Conservation (phyloP, 2,797 vertebrate genomes). For the Vireo griseus region DNA sequence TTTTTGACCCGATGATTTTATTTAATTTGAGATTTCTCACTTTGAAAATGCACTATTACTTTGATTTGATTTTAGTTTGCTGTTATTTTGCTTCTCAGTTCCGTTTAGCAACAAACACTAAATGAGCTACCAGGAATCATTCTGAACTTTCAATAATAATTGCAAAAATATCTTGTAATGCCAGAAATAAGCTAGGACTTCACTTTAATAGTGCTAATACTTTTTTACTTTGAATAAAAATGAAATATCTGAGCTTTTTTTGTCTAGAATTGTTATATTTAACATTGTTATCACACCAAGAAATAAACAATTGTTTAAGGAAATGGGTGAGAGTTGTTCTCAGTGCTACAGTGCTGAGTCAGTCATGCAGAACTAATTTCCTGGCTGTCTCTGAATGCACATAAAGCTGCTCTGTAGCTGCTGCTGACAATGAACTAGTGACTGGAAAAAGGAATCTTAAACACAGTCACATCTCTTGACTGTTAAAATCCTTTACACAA, state of each 20-base stretch:
- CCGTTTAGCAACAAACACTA: neutral
- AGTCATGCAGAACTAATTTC: slow-evolving; percentile 83
- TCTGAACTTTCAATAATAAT: neutral
- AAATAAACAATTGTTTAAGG: slow-evolving; percentile 77
- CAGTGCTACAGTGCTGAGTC: slow-evolving; percentile 68
- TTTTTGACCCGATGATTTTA: slow-evolving; percentile 4
- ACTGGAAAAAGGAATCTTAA: slow-evolving; percentile 80
- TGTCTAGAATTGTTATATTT: slow-evolving; percentile 42
- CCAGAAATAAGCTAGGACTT: neutral
- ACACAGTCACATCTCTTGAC: slow-evolving; percentile 81
- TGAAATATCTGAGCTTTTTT: neutral
- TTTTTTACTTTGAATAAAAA: slow-evolving; percentile 6
- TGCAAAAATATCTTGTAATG: neutral
- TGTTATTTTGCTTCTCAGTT: neutral
- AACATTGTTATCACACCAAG: slow-evolving; percentile 68
- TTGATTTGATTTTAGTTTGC: neutral
- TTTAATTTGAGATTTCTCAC: slow-evolving; percentile 24
- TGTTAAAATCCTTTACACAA: slow-evolving; percentile 79
- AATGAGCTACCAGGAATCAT: neutral
- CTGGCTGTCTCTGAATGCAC: slow-evolving; percentile 79
- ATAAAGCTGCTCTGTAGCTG: slow-evolving; percentile 79
- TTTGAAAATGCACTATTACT: slow-evolving; percentile 1
- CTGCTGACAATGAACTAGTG: slow-evolving; percentile 79
- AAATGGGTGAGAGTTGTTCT: slow-evolving; percentile 64
- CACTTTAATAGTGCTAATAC: neutral